These are phyloP conservation scores for Cardiocondyla obscurior DNA, from an alignment of 1,140 invertebrate genomes.

Conservation along the genomic window DNA sequence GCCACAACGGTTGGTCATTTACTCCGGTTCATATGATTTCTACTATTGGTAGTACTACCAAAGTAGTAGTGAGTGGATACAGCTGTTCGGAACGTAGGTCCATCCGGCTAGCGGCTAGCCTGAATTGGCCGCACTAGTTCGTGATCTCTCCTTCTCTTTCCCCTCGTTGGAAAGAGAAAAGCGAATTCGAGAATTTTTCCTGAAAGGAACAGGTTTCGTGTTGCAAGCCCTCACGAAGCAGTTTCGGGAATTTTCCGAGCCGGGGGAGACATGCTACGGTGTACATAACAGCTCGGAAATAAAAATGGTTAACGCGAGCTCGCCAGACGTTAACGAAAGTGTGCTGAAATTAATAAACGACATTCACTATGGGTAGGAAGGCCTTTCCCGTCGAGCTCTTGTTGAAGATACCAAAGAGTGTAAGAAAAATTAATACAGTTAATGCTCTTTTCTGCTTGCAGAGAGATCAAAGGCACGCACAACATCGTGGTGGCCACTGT, in stretches of 20 bases:
- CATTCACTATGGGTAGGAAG: conserved; percentile 78
- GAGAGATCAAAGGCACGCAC: conserved; percentile 85
- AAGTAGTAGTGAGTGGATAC: too few species aligned
- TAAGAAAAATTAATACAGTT: neutral
- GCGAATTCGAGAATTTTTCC: too few species aligned
- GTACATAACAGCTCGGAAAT: neutral
- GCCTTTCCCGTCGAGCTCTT: conserved; percentile 41
- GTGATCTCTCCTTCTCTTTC: too few species aligned
- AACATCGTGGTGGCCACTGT: conserved; percentile 86
- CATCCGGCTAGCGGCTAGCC: too few species aligned
- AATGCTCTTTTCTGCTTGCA: conserved; percentile 72
- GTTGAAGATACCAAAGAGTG: neutral
- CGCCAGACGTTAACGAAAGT: conserved; percentile 67
- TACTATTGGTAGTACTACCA: too few species aligned
- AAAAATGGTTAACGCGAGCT: conserved; percentile 66
- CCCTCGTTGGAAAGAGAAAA: neutral
- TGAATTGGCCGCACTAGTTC: too few species aligned
- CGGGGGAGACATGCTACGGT: neutral
- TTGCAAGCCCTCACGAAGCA: too few species aligned
- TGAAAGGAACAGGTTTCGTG: too few species aligned
- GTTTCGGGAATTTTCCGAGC: neutral
- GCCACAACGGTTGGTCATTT: too few species aligned
- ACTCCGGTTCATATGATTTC: too few species aligned
- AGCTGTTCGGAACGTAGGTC: too few species aligned
- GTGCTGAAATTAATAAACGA: conserved; percentile 75